Percentiles rank a stretch among this genome's conserved stretches.
phyloP scores from a whole-genome alignment of 2,113 vertebrate species.

The Pithys albifrons region DNA sequence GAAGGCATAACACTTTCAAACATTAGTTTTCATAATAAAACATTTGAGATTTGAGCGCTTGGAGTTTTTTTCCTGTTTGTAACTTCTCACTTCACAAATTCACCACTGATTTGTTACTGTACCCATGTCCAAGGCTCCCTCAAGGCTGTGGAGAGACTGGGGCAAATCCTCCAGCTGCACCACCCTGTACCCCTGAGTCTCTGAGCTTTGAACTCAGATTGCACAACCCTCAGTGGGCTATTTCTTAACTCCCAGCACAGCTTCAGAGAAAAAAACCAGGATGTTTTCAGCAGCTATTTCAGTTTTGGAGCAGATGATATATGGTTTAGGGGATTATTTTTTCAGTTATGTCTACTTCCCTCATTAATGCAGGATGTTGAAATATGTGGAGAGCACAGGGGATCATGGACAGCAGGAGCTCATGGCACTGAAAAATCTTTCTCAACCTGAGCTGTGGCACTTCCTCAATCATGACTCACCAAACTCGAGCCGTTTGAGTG shows the following conservation, averaged over 20 bases:
- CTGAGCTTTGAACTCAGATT: neutral
- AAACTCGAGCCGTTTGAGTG: fast-evolving
- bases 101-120: neutral
- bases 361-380: neutral
- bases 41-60: neutral
- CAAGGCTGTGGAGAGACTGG: neutral
- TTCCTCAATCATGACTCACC: neutral
- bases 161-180: neutral
- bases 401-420: neutral
- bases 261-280: neutral
- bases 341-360: conserved; percentile 11
- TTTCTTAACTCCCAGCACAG: conserved; percentile 24
- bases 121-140: neutral
- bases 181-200: conserved; percentile 3
- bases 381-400: neutral
- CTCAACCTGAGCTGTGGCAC: neutral
- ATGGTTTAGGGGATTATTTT: neutral
- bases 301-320: neutral
- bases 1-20: neutral
- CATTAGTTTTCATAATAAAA: neutral
- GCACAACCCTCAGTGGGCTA: neutral
- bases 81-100: neutral
- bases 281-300: conserved; percentile 24
- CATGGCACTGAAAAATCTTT: neutral
- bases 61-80: fast-evolving